These are phyloP conservation scores for Rhinoderma darwinii DNA, from an alignment of 2,113 vertebrate species.

Conservation along the genomic window DNA sequence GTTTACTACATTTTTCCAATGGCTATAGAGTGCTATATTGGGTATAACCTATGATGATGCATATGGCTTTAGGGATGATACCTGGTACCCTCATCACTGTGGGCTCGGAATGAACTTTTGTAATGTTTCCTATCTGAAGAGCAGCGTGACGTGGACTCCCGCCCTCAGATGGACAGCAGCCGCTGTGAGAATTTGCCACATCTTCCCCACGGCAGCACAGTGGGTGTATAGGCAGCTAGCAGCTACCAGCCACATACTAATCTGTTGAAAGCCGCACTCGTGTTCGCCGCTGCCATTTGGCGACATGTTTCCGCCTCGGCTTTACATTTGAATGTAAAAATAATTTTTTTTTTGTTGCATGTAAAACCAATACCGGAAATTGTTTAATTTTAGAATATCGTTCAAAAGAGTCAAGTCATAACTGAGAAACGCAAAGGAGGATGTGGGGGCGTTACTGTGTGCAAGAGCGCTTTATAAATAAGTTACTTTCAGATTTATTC, in stretches of 20 bases:
- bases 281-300: neutral
- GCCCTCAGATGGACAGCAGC: neutral
- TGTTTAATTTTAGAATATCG: no score
- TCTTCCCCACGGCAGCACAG: neutral
- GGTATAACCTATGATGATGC: neutral
- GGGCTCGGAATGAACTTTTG: neutral
- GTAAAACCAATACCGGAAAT: no score
- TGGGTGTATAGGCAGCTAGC: neutral
- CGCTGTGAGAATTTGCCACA: no score
- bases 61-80: neutral
- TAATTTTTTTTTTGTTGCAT: no score
- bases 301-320: no score
- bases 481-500: no score
- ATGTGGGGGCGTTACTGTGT: no score
- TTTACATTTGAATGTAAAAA: no score
- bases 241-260: neutral
- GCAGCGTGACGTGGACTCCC: neutral
- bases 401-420: no score
- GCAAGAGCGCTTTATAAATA: no score
- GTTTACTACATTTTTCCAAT: neutral
- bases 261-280: no score
- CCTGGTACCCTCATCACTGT: neutral
- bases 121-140: neutral
- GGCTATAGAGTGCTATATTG: neutral
- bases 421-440: no score